These are phyloP conservation scores for Drosophila obscura DNA, from an alignment of 1,140 invertebrate genomes.

Conservation along the genomic window DNA sequence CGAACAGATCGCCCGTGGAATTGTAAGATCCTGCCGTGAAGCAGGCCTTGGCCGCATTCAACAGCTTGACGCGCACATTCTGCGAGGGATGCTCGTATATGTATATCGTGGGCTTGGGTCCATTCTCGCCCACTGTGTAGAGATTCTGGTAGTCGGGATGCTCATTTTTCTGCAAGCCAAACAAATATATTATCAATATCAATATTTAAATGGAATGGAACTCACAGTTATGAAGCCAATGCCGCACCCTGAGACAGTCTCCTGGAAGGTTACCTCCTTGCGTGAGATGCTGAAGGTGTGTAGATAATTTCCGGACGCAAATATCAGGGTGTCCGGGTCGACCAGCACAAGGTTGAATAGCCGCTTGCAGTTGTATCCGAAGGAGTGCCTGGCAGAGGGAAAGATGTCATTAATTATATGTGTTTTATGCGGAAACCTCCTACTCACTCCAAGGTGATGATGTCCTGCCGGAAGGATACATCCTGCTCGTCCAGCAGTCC, in stretches of 20 bases:
- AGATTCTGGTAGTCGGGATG: slow-evolving; percentile 86
- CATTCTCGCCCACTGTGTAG: slow-evolving; percentile 94
- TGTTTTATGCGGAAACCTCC: not conserved
- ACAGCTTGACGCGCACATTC: slow-evolving; percentile 89
- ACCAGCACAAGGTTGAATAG: slow-evolving; percentile 91
- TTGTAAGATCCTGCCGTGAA: slow-evolving; percentile 92
- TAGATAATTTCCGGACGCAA: slow-evolving; percentile 92
- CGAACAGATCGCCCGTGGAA: slow-evolving; percentile 90
- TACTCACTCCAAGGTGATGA: slow-evolving; percentile 62
- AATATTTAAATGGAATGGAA: slow-evolving; percentile 19
- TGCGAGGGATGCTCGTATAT: slow-evolving; percentile 93
- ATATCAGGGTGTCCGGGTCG: slow-evolving; percentile 89
- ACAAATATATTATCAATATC: not conserved
- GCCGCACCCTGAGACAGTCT: slow-evolving; percentile 89
- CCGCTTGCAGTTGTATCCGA: slow-evolving; percentile 93
- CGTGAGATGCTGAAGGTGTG: slow-evolving; percentile 89
- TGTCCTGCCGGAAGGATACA: slow-evolving; percentile 52
- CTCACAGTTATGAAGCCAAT: slow-evolving; percentile 91
- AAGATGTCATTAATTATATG: not conserved
- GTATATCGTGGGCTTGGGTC: slow-evolving; percentile 90
- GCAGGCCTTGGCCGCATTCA: slow-evolving; percentile 89
- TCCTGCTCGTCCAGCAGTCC: slow-evolving; percentile 19
- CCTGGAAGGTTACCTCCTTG: slow-evolving; percentile 88
- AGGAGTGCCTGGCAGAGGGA: slow-evolving; percentile 88
- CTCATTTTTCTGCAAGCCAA: slow-evolving; percentile 88